Evolutionary conservation across 1,140 invertebrate species (phyloP).

Genomic region (Musca domestica): DNA sequence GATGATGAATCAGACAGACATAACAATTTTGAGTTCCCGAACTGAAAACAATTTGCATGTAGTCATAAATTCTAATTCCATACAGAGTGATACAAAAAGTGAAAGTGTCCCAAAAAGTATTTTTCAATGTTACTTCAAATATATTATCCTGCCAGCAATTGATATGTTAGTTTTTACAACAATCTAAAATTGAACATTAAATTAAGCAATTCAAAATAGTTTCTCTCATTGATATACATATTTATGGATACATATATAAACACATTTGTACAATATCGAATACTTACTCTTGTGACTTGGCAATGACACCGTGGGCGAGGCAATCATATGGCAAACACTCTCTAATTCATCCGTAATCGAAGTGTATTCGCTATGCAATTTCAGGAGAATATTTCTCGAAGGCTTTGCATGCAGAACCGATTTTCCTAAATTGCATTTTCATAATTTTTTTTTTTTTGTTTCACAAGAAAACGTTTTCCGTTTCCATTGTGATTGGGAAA

Average conservation of each 20-base stretch:
- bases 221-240: not conserved
- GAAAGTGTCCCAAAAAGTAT: too few species aligned
- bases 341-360: slow-evolving; percentile 93
- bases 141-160: too few species aligned
- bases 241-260: not conserved
- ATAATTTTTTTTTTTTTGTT: slow-evolving; percentile 1
- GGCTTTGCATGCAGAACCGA: slow-evolving; percentile 53
- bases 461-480: not conserved
- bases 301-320: slow-evolving; percentile 51
- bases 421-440: slow-evolving; percentile 43
- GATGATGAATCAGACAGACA: too few species aligned
- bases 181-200: too few species aligned
- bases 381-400: slow-evolving; percentile 70
- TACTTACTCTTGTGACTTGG: slow-evolving; percentile 51
- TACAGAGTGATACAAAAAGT: too few species aligned
- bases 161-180: too few species aligned
- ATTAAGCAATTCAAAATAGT: too few species aligned
- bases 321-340: slow-evolving; percentile 68
- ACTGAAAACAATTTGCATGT: too few species aligned
- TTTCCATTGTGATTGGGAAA: slow-evolving; percentile 11
- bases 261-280: slow-evolving; percentile 1
- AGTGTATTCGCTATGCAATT: slow-evolving; percentile 86
- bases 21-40: too few species aligned
- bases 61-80: too few species aligned
- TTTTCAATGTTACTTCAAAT: too few species aligned